Percentiles rank a stretch among this genome's conserved stretches.
These are phyloP conservation scores for Pararge aegeria DNA, from an alignment of 1,140 invertebrate species.

Conservation along the genomic window DNA sequence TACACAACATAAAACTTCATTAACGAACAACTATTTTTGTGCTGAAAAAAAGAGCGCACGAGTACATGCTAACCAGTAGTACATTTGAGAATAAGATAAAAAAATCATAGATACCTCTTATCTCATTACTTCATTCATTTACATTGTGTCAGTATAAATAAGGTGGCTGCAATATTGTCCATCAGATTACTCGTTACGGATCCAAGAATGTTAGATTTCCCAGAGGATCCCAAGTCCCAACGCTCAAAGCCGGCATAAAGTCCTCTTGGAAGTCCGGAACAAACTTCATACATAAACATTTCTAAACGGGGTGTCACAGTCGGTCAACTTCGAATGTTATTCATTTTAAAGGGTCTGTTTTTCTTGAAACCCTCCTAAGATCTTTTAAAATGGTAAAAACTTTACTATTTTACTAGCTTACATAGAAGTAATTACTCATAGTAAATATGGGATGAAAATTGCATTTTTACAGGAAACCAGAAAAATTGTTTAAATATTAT, in stretches of 20 bases:
- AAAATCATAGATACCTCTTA: neutral
- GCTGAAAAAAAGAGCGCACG: too few species aligned
- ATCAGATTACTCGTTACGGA: slow-evolving; percentile 21
- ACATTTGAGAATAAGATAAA: too few species aligned
- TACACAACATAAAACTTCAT: too few species aligned
- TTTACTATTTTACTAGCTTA: neutral
- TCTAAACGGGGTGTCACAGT: slow-evolving; percentile 12
- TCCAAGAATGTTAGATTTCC: slow-evolving; percentile 31
- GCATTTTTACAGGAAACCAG: too few species aligned
- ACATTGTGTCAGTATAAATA: slow-evolving; percentile 3
- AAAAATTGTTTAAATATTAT: too few species aligned
- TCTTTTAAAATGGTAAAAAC: neutral
- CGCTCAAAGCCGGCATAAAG: slow-evolving; percentile 18
- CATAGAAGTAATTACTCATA: too few species aligned
- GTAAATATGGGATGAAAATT: too few species aligned
- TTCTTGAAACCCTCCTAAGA: neutral
- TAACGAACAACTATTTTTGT: too few species aligned
- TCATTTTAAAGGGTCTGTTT: slow-evolving; percentile 4
- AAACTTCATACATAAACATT: slow-evolving; percentile 25
- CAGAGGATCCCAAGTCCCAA: slow-evolving; percentile 10
- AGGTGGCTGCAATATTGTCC: slow-evolving; percentile 16
- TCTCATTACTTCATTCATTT: neutral
- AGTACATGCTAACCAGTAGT: too few species aligned
- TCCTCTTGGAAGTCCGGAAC: slow-evolving; percentile 11
- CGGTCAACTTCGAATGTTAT: slow-evolving; percentile 9